phyloP scores from a whole-genome alignment of 2,888 invertebrate genomes.

The Aricia artaxerxes region DNA sequence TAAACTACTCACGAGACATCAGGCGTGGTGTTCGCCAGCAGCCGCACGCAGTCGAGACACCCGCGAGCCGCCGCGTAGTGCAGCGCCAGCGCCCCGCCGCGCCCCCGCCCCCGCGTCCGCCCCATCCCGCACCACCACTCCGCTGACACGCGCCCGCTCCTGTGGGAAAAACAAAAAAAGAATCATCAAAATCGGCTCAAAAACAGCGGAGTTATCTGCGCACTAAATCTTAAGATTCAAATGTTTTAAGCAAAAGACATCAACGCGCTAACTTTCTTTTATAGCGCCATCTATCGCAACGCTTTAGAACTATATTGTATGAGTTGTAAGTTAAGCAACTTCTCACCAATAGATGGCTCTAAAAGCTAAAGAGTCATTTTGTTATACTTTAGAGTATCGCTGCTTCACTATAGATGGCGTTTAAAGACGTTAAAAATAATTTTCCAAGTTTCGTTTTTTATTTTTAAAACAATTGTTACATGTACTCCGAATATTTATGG shows the following conservation, averaged over 20 bases:
- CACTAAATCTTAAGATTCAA: neutral
- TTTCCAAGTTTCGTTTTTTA: no score
- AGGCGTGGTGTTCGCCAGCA: slow-evolving; percentile 88
- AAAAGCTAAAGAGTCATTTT: neutral
- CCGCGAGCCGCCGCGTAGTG: slow-evolving; percentile 94
- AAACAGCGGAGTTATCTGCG: neutral
- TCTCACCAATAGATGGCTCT: slow-evolving; percentile 53
- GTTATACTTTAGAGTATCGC: neutral
- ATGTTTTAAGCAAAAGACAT: slow-evolving; percentile 17
- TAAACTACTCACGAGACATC: slow-evolving; percentile 84
- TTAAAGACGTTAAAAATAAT: no score
- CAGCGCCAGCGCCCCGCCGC: slow-evolving; percentile 86
- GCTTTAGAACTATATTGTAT: neutral
- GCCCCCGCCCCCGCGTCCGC: slow-evolving; percentile 70
- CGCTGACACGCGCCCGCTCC: slow-evolving; percentile 76
- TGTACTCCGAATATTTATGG: no score
- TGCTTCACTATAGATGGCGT: neutral
- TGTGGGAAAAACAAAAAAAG: slow-evolving; percentile 37
- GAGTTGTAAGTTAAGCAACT: slow-evolving; percentile 34
- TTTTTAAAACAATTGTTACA: no score
- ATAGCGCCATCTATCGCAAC: slow-evolving; percentile 43
- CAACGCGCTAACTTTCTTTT: neutral
- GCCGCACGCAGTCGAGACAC: slow-evolving; percentile 90
- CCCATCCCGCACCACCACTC: slow-evolving; percentile 75
- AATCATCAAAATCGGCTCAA: neutral